phyloP scores from a whole-genome alignment of 2,113 vertebrate species.

The Balaenoptera acutorostrata region DNA sequence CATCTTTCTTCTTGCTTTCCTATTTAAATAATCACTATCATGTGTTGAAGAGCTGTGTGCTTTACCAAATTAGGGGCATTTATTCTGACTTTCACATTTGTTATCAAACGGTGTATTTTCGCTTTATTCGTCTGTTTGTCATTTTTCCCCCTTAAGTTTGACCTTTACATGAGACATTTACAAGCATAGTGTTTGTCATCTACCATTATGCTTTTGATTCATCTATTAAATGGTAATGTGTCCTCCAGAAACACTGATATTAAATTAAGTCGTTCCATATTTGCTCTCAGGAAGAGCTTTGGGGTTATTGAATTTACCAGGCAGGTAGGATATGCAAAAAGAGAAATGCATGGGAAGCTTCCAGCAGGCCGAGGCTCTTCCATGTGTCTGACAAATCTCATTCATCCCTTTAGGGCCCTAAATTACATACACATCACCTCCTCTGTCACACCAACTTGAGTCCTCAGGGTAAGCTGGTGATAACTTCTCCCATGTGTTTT shows the following conservation, averaged over 20 bases:
- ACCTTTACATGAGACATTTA: slow-evolving; percentile 16
- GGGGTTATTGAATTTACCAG: not conserved
- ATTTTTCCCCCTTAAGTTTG: not conserved
- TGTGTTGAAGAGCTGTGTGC: not conserved
- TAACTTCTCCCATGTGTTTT: not conserved
- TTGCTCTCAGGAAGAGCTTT: slow-evolving; percentile 10
- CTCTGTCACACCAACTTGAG: not conserved
- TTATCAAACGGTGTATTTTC: not conserved
- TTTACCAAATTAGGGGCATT: not conserved
- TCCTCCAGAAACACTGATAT: slow-evolving; percentile 29
- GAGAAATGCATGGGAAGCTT: not conserved
- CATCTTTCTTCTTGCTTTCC: not conserved
- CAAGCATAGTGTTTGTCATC: not conserved
- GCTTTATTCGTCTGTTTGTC: not conserved
- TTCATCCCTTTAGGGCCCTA: not conserved
- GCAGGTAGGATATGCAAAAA: not conserved
- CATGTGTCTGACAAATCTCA: not conserved
- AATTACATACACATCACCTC: not conserved
- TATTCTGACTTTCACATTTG: not conserved
- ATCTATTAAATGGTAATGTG: slow-evolving; percentile 7
- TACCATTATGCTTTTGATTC: not conserved
- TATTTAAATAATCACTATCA: not conserved
- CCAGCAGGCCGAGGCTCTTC: not conserved
- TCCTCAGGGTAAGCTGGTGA: not conserved
- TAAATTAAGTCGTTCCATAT: slow-evolving; percentile 18